Conservation (phyloP, 2,113 vertebrate species). For the Myotis yumanensis region DNA sequence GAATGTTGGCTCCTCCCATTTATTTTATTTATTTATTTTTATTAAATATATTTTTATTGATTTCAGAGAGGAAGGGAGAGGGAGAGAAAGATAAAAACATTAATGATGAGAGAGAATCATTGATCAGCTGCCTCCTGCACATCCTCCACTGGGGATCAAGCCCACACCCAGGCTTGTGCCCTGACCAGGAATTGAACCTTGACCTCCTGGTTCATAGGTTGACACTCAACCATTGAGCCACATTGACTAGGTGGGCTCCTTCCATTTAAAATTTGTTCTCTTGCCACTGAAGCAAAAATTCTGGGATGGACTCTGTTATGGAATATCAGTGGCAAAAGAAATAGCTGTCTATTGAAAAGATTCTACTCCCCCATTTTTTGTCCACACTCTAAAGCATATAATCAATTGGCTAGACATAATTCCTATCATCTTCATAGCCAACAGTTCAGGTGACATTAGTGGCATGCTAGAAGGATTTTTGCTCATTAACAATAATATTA, state of each 20-base stretch:
- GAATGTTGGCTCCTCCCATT: conserved; percentile 26
- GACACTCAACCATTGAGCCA: too few species aligned
- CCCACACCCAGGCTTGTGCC: too few species aligned
- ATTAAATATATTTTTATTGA: too few species aligned
- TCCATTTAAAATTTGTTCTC: conserved; percentile 47
- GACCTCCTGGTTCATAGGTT: too few species aligned
- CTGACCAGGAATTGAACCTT: too few species aligned
- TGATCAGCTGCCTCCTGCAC: too few species aligned
- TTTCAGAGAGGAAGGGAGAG: too few species aligned
- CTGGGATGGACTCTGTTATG: not conserved
- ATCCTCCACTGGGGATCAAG: too few species aligned
- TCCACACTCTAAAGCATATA: not conserved
- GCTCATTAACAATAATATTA: conserved; percentile 9
- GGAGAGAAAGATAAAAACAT: too few species aligned
- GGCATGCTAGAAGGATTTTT: not conserved
- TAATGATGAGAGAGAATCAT: too few species aligned
- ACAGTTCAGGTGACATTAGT: not conserved
- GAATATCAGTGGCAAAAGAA: conserved; percentile 11
- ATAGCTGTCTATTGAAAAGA: not conserved
- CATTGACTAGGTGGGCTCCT: not conserved
- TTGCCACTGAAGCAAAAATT: conserved; percentile 57
- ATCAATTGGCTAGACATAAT: not conserved
- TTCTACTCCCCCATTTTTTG: not conserved
- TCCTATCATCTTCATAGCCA: not conserved
- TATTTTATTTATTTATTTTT: not conserved